These are phyloP conservation scores for Himalopsyche tibetana DNA, from an alignment of 2,888 invertebrate genomes.

Conservation along the genomic window DNA sequence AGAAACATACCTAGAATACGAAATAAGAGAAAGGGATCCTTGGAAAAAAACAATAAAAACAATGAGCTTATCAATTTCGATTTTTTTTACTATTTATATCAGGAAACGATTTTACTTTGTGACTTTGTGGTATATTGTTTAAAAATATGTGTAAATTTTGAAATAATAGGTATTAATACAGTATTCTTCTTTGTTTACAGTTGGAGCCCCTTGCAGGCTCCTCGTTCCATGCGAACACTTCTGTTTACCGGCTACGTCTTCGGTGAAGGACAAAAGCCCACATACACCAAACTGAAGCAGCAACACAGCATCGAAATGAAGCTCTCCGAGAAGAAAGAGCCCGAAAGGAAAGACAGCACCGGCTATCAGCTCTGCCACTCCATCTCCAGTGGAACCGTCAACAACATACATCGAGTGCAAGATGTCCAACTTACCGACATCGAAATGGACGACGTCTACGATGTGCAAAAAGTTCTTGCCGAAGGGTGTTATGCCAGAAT, in stretches of 20 bases:
- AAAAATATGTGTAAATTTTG: too few species aligned
- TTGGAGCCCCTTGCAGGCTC: slow-evolving; percentile 22
- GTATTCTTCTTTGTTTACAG: slow-evolving; percentile 36
- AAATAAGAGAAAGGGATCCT: too few species aligned
- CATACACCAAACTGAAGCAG: slow-evolving; percentile 57
- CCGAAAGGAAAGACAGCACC: slow-evolving; percentile 65
- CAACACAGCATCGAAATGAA: slow-evolving; percentile 68
- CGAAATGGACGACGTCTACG: slow-evolving; percentile 79
- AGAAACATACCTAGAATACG: too few species aligned
- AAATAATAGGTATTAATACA: too few species aligned
- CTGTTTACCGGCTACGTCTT: slow-evolving; percentile 58
- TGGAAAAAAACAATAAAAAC: too few species aligned
- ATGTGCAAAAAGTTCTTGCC: slow-evolving; percentile 80
- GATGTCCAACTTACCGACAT: slow-evolving; percentile 76
- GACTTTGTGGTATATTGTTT: too few species aligned
- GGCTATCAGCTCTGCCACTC: slow-evolving; percentile 56
- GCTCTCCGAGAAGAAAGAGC: slow-evolving; percentile 71
- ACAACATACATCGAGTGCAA: slow-evolving; percentile 58
- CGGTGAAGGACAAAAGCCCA: slow-evolving; percentile 66
- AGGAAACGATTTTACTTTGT: too few species aligned
- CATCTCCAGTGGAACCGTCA: slow-evolving; percentile 49
- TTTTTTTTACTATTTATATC: too few species aligned
- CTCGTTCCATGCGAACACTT: slow-evolving; percentile 61
- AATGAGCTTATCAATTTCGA: too few species aligned
- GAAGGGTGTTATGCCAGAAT: slow-evolving; percentile 84